Base-by-base conservation (phyloP, 53 echinoderm and acorn worm species). In the Luidia sarsii region DNA sequence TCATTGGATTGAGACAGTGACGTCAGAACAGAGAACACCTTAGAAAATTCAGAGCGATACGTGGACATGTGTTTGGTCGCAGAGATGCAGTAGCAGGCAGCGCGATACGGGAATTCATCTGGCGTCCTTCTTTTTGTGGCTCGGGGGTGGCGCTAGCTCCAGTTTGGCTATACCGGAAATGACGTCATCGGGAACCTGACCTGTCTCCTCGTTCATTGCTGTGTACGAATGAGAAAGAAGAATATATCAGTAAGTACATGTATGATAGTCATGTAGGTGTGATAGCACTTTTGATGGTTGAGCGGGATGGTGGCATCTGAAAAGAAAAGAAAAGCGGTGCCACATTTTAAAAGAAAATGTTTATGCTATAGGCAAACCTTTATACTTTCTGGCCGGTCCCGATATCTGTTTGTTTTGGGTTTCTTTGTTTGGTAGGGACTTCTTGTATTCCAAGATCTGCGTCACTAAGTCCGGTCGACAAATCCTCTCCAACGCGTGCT, bases 311-410 rank as follows among this genome's bases (percentile, higher is more conserved):
- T n/a, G n/a, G n/a, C n/a, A n/a, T n/a, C n/a, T n/a, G n/a, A n/a
- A n/a, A n/a, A n/a, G n/a, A n/a, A n/a, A n/a, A n/a, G n/a, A n/a
- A n/a, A n/a, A n/a, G n/a, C n/a, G n/a, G n/a, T n/a, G n/a, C n/a
- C n/a, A n/a, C n/a, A n/a, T n/a, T n/a, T n/a, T n/a, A n/a, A n/a
- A n/a, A n/a, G n/a, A n/a, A n/a, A n/a, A n/a, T n/a, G n/a, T n/a
- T n/a, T n/a, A n/a, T n/a, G n/a, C n/a, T n/a, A n/a, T 33, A 11
- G 34, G 24, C 18, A 11, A 53, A 97, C 97, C 93, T 97, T 97
- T 97, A 48, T 97, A 97, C 64, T 97, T 97, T 57, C 97, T 91
- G 5, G 97, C 97, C 33, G 97, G 97, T 81, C 97, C 97, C 16
- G 91, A 87, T 39, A 93, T 92, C 33, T 88, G 86, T 50, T 77